Conservation (phyloP, 2,113 vertebrate species). For the Butorides virescens region DNA sequence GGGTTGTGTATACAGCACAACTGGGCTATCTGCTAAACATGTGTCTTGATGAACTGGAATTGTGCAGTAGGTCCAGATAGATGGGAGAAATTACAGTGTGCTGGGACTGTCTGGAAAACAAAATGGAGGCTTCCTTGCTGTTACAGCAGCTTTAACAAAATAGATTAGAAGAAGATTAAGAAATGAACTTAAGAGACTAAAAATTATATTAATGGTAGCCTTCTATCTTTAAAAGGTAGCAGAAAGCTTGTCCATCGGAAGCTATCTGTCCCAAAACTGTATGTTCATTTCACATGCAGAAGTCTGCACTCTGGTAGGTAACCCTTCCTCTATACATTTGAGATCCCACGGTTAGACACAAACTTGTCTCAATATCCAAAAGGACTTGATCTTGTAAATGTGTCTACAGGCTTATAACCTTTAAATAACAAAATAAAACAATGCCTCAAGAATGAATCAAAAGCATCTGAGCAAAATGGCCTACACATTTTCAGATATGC, state of each 20-base stretch:
- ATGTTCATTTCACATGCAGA: not conserved
- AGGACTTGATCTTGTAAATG: not conserved
- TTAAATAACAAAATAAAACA: not conserved
- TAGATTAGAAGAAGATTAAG: not conserved
- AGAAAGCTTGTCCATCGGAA: not conserved
- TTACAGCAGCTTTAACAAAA: not conserved
- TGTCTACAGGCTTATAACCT: not conserved
- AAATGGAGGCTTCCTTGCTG: not conserved
- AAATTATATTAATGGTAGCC: not conserved
- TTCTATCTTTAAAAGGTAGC: not conserved
- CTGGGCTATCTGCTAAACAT: accelerated
- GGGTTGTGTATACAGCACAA: not conserved
- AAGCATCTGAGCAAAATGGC: not conserved
- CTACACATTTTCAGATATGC: not conserved
- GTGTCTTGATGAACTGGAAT: not conserved
- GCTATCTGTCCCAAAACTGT: not conserved
- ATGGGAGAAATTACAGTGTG: not conserved
- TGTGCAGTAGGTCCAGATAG: not conserved
- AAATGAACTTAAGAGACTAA: not conserved
- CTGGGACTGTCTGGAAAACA: not conserved
- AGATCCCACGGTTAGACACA: not conserved
- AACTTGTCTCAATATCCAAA: not conserved
- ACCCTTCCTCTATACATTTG: not conserved
- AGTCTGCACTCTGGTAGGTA: not conserved
- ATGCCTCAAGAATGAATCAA: not conserved